These are phyloP conservation scores for Podarcis raffonei DNA, from an alignment of 2,113 vertebrate genomes.

Conservation along the genomic window DNA sequence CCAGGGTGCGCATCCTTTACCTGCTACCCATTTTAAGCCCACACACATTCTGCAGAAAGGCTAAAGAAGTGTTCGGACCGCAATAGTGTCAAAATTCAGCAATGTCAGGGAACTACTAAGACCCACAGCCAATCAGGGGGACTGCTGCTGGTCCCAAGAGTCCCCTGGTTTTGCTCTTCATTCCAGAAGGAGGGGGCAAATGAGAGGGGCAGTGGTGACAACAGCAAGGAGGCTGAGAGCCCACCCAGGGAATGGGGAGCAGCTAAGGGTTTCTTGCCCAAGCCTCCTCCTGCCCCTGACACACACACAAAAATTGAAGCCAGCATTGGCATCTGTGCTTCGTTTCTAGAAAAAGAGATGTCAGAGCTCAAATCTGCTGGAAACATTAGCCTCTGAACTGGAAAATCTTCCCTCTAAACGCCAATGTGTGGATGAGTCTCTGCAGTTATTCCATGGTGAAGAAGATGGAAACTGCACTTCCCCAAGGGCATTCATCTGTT, in stretches of 20 bases:
- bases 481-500: background rate
- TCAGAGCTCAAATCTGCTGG: background rate
- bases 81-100: too few relatives aligned
- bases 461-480: background rate
- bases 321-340: background rate
- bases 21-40: too few relatives aligned
- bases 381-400: background rate
- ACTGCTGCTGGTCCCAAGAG: too few relatives aligned
- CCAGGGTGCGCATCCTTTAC: too few relatives aligned
- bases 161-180: too few relatives aligned
- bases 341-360: background rate
- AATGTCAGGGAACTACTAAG: too few relatives aligned
- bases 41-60: too few relatives aligned
- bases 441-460: background rate
- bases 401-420: background rate
- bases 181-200: background rate
- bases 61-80: too few relatives aligned
- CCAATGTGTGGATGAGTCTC: background rate
- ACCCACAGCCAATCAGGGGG: too few relatives aligned
- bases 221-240: background rate
- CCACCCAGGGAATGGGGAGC: background rate
- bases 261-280: background rate
- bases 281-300: background rate
- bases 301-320: background rate
- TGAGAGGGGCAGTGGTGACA: background rate